Conservation (phyloP, 2,797 vertebrate species). For the Poecilia wingei region DNA sequence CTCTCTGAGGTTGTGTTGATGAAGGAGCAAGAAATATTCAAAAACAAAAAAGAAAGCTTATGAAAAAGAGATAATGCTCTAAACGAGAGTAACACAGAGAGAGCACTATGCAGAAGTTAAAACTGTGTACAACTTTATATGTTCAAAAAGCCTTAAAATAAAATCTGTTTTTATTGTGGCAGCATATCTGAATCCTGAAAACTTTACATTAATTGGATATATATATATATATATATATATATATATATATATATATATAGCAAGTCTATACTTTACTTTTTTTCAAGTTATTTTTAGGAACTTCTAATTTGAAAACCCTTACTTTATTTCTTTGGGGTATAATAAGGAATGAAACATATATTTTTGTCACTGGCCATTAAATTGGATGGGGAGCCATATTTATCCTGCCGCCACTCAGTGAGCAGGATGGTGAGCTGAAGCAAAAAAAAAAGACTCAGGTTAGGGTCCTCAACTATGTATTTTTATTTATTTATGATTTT, state of each 20-base stretch:
- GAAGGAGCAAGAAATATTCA: neutral
- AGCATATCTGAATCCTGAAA: neutral
- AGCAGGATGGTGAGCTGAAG: neutral
- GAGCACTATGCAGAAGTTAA: neutral
- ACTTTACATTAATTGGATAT: neutral
- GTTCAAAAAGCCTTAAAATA: neutral
- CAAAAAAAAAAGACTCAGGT: neutral
- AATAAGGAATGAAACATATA: neutral
- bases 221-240: no score
- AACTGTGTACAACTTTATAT: neutral
- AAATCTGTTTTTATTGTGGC: neutral
- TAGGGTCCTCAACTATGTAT: neutral
- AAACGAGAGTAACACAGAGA: neutral
- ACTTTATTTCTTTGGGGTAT: neutral
- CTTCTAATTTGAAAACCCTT: neutral
- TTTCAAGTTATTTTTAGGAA: neutral
- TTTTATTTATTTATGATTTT: neutral
- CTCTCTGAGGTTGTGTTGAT: neutral
- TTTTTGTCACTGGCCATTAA: neutral
- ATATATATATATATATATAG: neutral
- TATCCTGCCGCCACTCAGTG: neutral
- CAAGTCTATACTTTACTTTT: neutral
- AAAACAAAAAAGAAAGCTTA: neutral
- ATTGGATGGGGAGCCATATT: neutral
- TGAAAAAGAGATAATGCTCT: neutral